A percentile compares a stretch with the other conserved stretches of the same genome.
phyloP scores from a whole-genome alignment of 1,140 invertebrate species.

The Samia ricini region DNA sequence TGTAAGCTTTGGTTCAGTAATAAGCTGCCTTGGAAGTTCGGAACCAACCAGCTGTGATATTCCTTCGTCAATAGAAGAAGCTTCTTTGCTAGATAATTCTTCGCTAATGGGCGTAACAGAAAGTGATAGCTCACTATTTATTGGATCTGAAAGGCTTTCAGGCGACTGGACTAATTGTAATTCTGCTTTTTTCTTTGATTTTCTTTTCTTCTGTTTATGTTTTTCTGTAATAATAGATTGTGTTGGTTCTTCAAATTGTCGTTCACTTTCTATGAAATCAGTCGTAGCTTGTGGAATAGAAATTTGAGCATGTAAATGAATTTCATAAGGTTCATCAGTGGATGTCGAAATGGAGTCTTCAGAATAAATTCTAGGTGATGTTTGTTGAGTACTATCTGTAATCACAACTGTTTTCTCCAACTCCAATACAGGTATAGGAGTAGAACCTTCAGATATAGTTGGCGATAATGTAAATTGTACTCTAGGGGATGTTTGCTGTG shows the following conservation, averaged over 20 bases:
- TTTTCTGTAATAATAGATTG: constrained; percentile 53
- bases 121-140: constrained; percentile 69
- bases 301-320: constrained; percentile 80
- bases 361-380: constrained; percentile 70
- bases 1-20: constrained; percentile 46
- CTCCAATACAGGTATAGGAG: constrained; percentile 31
- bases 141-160: constrained; percentile 74
- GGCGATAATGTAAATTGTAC: constrained; percentile 43
- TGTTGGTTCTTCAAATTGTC: constrained; percentile 35
- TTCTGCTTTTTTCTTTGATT: constrained; percentile 65
- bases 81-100: constrained; percentile 62
- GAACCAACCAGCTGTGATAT: constrained; percentile 61
- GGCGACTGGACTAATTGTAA: constrained; percentile 51
- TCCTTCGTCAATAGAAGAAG: constrained; percentile 71
- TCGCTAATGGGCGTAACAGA: constrained; percentile 69
- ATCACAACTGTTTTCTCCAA: constrained; percentile 43
- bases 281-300: constrained; percentile 76
- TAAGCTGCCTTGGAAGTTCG: constrained; percentile 25
- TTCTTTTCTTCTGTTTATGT: constrained; percentile 64
- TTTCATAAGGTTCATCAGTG: constrained; percentile 80
- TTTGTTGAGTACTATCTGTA: constrained; percentile 73
- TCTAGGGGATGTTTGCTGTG: constrained; percentile 57
- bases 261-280: constrained; percentile 61
- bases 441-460: constrained; percentile 47
- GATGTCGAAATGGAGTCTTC: constrained; percentile 70